Base-by-base conservation (phyloP, 2,888 invertebrate genomes). In the Hydropsyche betteni region DNA sequence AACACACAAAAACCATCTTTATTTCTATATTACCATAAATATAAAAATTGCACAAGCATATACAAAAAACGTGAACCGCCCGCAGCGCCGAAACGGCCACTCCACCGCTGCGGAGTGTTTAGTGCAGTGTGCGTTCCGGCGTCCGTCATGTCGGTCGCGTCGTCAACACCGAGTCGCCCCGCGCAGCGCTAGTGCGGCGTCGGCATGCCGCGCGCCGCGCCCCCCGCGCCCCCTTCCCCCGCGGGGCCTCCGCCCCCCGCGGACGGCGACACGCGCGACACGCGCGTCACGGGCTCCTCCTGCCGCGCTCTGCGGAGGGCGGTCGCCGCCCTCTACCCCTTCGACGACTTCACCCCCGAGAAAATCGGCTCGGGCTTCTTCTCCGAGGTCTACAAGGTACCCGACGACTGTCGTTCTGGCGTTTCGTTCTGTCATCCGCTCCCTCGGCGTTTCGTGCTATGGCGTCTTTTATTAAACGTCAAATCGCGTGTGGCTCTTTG, bases 321-420 rank as follows among this genome's bases (percentile, higher is more conserved):
- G 69, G 96, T 98, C 75, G 94, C 96, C 69, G 94, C 95, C 61
- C 89, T 98, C 74, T 95, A 96, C 84, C 92, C 97, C 64, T 91
- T 97, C 80, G 97, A 98, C 86, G 98, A 98, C 88, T 98, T 98
- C 86, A 89, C 92, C 80, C 91, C 93, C 84, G 97, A 97, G 86
- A 95, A 95, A 86, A 95, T 98, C 82, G 98, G 98, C 69, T 90
- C 93, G 71, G 98, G 98, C 80, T 98, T 98, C 88, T 98, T 98
- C 88, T 98, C 98, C 4, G 96, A 97, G 88, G 98, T 98, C 79
- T 98, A 94, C 87, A 98, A 98, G 94, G 98, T 98, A 88, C 89
- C 91, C 85, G 24, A 2, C 24, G 24, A n/a, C n/a, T 24, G 1
- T 24, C 24, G 24, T 24, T 24, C 24, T 24, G 24, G 24, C 24